Evolutionary conservation across 23 tunicate genomes (phyloP).

Genomic region (Trididemnum clinides): DNA sequence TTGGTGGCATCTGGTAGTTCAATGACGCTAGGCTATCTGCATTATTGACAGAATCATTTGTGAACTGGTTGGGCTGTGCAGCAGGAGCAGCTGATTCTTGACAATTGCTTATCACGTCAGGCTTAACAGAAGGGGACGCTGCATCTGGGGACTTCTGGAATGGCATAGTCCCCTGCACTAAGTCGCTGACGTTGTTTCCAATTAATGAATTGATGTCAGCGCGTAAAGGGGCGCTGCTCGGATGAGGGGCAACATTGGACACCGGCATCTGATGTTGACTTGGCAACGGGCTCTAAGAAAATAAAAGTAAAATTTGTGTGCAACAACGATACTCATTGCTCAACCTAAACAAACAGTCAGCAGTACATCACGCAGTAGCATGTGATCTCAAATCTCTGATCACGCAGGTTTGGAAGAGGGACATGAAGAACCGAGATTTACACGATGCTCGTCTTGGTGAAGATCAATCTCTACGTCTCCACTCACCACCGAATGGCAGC

Average conservation of each 20-base stretch:
- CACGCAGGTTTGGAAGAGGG: too few species aligned
- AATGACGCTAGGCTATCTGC: background rate
- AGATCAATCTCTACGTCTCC: too few species aligned
- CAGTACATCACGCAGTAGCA: too few species aligned
- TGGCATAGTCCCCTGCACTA: slow-evolving; percentile 76
- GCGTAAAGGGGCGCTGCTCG: slow-evolving; percentile 1
- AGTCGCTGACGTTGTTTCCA: slow-evolving; percentile 69
- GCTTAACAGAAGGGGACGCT: slow-evolving; percentile 12
- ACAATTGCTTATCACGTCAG: slow-evolving; percentile 73
- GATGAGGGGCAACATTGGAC: background rate
- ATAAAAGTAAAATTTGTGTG: too few species aligned
- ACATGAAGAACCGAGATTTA: too few species aligned
- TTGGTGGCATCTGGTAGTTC: background rate
- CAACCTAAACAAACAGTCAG: too few species aligned
- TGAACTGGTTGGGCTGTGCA: background rate
- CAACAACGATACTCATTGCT: too few species aligned
- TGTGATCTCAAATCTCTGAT: too few species aligned
- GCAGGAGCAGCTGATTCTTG: too few species aligned
- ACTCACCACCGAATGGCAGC: too few species aligned
- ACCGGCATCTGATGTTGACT: slow-evolving; percentile 12
- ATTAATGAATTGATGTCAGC: slow-evolving; percentile 32
- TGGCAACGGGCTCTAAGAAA: background rate
- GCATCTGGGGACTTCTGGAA: background rate
- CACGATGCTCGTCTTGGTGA: too few species aligned
- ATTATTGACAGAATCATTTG: background rate